Base-by-base conservation (phyloP, 35 echinoderm and acorn worm genomes). In the Eucidaris tribuloides region DNA sequence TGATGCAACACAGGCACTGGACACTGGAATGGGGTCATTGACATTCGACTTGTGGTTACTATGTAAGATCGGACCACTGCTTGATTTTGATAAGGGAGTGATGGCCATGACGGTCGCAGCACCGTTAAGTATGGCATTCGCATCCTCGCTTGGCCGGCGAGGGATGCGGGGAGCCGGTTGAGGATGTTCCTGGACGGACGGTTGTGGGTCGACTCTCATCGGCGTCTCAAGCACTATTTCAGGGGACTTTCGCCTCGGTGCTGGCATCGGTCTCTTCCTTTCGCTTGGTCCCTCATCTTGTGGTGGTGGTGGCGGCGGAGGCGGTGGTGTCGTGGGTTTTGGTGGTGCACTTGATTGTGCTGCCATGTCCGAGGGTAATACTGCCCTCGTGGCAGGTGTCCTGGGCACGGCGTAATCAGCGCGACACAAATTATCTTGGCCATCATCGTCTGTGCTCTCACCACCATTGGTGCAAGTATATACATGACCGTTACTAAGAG, bases 401-500 rank as follows among this genome's bases (percentile, higher is more conserved):
- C 78, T 25, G 7, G 86, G 86, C 30, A 89, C 64, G 46, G 86
- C 86, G 74, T 89, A 89, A 44, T 89, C 76, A 15, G 45, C 77
- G 3, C 77, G 77, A 80, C 45, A 55, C 15, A 27, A 20, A 14
- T 55, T 55, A 25, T 80, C 77, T 40, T 39, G 24, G 44, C 86
- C 29, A 27, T 82, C 45, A 82, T 89, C 43, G 46, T 39, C 42
- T 65, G 31, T 52, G 22, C 23, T 40, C 36, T 68, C 46, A 82
- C 81, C 79, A 20, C 33, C 31, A 30, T 43, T 74, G 46, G 38
- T 35, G 42, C 27, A 9, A 14, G 63, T 68, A 19, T 42, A 74
- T 6, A 25, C 41, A 74, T 74, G 68, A 42, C 68, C 68, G 30
- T 74, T 74, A 24, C 9, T 6, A 44, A 74, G 15, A 22, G 14